Base-by-base conservation (phyloP, 2,113 vertebrate genomes). In the Protomyctophum bolini region DNA sequence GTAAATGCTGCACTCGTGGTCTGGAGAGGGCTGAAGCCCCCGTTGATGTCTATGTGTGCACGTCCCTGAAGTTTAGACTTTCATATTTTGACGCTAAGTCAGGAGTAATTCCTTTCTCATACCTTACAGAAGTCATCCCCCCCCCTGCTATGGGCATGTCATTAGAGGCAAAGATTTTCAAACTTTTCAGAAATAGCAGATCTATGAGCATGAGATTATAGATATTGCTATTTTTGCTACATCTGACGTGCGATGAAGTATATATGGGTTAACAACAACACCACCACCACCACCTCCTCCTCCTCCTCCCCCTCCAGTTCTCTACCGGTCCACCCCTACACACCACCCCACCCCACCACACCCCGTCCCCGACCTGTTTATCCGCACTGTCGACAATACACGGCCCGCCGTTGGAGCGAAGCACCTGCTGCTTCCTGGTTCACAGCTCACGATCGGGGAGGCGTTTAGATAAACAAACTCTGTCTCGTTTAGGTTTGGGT, bases 361-460 rank as follows among this genome's bases (percentile, higher is more conserved):
- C 71, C 79, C 80, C 75, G 68, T 68, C 78, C 86, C 77, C 81
- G 90, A 94, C 93, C 92, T 90, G 93, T 94, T 92, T 89, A 89
- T 92, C 93, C 92, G 33, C 33, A 91, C 86, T 90, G 81, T 85
- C 82, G 77, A 80, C 83, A 84, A 77, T 64, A 61, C 66, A 57
- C 7, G 59, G 70, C 74, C 81, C 73, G 90, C 88, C 88, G 88
- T 91, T 91, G 86, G 90, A 83, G 88, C 80, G 76, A 77, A 70
- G 80, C 91, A 91, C 91, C 93, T 92, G 92, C 90, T 76, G 86
- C 87, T 93, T 92, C 91, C 91, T 91, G 89, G 87, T 92, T 88
- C 78, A 89, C 57, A 69, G 82, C 75, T 67, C 74, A 14, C 72
- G 83, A 80, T 82, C 71, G 50, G 73, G 33, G 77, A 86, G 87